phyloP scores from a whole-genome alignment of 2,888 invertebrate species.

The Andricus quercusramuli region DNA sequence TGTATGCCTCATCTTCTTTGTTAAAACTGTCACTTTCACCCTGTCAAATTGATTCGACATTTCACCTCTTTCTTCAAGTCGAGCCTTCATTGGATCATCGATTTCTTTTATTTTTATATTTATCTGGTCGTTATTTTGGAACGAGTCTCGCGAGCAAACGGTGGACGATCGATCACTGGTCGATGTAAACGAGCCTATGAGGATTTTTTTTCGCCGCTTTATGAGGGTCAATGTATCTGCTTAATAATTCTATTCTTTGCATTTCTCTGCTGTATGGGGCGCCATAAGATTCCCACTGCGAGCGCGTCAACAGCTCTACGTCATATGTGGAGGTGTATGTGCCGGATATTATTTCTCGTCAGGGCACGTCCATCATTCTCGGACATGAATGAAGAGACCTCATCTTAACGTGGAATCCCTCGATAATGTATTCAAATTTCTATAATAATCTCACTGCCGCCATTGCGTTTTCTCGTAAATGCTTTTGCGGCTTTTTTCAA shows the following conservation, averaged over 20 bases:
- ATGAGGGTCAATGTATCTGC: conserved; percentile 52
- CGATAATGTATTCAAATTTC: conserved; percentile 41
- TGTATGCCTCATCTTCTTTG: background rate
- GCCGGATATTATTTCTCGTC: conserved; percentile 61
- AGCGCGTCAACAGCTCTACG: conserved; percentile 45
- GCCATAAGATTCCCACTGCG: conserved; percentile 46
- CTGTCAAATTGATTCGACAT: conserved; percentile 26
- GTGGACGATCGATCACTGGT: conserved; percentile 54
- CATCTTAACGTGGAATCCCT: conserved; percentile 19
- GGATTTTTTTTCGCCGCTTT: conserved; percentile 46
- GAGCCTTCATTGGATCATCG: conserved; percentile 7
- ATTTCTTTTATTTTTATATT: conserved; percentile 16
- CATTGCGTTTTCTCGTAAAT: conserved; percentile 12
- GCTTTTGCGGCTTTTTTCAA: background rate
- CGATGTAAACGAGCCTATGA: conserved; percentile 37
- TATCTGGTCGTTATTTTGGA: conserved; percentile 24
- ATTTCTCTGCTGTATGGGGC: conserved; percentile 41
- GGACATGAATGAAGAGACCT: conserved; percentile 33
- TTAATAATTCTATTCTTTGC: conserved; percentile 57
- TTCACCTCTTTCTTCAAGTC: conserved; percentile 3
- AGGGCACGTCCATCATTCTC: conserved; percentile 55
- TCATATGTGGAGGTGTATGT: conserved; percentile 44
- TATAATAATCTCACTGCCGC: conserved; percentile 19
- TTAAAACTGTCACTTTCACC: conserved; percentile 34
- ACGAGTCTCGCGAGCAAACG: conserved; percentile 48